phyloP scores from a whole-genome alignment of 2,888 invertebrate genomes.

The Stomorhina lunata region DNA sequence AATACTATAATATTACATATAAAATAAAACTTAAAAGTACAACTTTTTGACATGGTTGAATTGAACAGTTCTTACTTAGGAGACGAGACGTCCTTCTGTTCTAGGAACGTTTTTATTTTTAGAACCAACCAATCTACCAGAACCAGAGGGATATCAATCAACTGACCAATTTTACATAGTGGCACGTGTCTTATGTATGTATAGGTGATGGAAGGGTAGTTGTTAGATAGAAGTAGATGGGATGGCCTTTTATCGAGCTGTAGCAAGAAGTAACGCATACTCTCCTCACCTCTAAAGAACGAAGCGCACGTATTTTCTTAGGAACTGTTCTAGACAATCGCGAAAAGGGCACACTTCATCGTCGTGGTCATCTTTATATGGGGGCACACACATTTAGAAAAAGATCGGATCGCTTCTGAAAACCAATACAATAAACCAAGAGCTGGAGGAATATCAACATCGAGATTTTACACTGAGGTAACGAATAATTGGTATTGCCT shows the following conservation, averaged over 20 bases:
- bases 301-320: slow-evolving; percentile 40
- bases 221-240: slow-evolving; percentile 51
- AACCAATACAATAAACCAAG: slow-evolving; percentile 45
- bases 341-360: slow-evolving; percentile 44
- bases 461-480: slow-evolving; percentile 33
- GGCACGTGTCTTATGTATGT: slow-evolving; percentile 52
- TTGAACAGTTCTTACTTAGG: slow-evolving; percentile 64
- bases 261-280: slow-evolving; percentile 45
- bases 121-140: slow-evolving; percentile 62
- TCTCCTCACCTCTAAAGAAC: slow-evolving; percentile 46
- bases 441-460: slow-evolving; percentile 27
- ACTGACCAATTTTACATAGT: slow-evolving; percentile 58
- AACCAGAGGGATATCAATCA: slow-evolving; percentile 49
- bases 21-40: slow-evolving; percentile 57
- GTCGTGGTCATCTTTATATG: slow-evolving; percentile 22
- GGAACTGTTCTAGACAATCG: slow-evolving; percentile 44
- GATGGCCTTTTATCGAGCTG: slow-evolving; percentile 48
- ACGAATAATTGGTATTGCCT: neutral
- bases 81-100: slow-evolving; percentile 54
- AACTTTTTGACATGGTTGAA: slow-evolving; percentile 60
- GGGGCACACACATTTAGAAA: slow-evolving; percentile 35
- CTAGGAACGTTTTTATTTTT: slow-evolving; percentile 30
- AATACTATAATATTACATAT: slow-evolving; percentile 28
- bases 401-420: slow-evolving; percentile 28
- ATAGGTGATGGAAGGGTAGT: slow-evolving; percentile 52